Percentiles rank a stretch among this genome's conserved stretches.
Evolutionary conservation across 2,113 vertebrate species (phyloP).

Genomic region (Corythornis vintsioides): DNA sequence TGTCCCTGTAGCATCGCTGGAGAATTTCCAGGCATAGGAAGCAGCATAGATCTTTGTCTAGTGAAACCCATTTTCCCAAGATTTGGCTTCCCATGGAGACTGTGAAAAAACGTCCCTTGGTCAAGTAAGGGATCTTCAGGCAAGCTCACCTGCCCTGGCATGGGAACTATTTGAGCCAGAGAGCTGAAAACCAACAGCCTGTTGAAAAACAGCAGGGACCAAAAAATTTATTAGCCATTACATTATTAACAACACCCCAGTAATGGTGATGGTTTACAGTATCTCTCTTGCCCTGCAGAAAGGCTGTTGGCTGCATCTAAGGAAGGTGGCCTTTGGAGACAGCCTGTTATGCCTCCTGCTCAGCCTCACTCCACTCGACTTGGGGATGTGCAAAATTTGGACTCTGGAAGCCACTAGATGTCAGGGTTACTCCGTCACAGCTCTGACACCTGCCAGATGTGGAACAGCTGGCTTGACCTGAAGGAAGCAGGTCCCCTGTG

Average conservation of each 20-base stretch:
- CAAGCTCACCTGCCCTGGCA: neutral
- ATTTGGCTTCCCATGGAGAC: neutral
- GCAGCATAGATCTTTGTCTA: neutral
- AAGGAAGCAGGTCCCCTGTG: neutral
- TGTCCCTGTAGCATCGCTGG: neutral
- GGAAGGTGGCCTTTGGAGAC: neutral
- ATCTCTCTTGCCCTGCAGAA: accelerated
- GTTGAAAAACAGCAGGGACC: neutral
- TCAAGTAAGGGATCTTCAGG: accelerated
- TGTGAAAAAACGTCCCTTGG: neutral
- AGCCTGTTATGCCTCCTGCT: neutral
- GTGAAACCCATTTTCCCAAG: neutral
- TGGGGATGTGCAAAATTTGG: neutral
- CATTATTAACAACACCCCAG: accelerated
- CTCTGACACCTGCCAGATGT: neutral
- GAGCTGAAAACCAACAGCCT: neutral
- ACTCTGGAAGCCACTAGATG: conserved; percentile 52
- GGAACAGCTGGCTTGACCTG: conserved; percentile 13
- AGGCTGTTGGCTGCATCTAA: neutral
- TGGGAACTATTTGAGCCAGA: accelerated
- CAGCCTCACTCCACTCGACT: accelerated
- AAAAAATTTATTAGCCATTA: accelerated
- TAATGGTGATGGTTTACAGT: accelerated
- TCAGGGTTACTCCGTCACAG: conserved; percentile 38
- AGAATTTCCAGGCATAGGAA: neutral